Evolutionary conservation across 2,797 vertebrate genomes (phyloP).

Genomic region (Leptatherina wallacei): DNA sequence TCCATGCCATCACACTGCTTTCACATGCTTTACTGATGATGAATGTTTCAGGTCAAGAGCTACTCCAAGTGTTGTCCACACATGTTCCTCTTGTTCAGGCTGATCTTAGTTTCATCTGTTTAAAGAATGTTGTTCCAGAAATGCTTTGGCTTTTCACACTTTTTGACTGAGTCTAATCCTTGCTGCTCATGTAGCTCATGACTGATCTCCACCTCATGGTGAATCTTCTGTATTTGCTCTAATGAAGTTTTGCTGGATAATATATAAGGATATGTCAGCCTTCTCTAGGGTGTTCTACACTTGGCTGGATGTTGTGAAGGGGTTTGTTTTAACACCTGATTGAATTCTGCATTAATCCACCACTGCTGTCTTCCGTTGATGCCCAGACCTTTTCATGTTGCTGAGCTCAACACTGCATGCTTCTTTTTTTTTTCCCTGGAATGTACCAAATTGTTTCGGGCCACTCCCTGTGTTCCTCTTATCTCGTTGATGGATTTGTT

Average conservation of each 20-base stretch:
- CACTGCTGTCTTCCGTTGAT: conserved; percentile 12
- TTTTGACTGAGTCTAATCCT: background rate
- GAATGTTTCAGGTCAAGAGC: conserved; percentile 5
- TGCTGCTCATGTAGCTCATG: background rate
- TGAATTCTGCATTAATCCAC: conserved; percentile 5
- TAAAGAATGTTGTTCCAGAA: background rate
- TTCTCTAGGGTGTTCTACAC: conserved; percentile 8
- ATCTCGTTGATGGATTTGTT: conserved; percentile 16
- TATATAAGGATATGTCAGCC: conserved; percentile 2
- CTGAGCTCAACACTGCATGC: conserved; percentile 8
- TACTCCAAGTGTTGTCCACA: conserved; percentile 3
- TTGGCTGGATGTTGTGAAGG: conserved; percentile 9
- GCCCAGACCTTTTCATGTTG: conserved; percentile 14
- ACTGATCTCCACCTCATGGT: conserved; percentile 7
- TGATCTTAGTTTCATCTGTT: background rate
- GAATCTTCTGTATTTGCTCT: conserved; percentile 6
- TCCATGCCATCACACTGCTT: conserved; percentile 9
- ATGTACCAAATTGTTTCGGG: background rate
- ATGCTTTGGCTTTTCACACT: background rate
- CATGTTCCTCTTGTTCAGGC: background rate
- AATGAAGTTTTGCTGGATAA: conserved; percentile 16
- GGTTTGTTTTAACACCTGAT: conserved; percentile 14
- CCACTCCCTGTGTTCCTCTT: conserved; percentile 1
- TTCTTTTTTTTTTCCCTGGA: background rate
- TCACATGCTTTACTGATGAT: background rate